Conservation (phyloP, 2,888 invertebrate genomes). For the Nomada lathburiana region DNA sequence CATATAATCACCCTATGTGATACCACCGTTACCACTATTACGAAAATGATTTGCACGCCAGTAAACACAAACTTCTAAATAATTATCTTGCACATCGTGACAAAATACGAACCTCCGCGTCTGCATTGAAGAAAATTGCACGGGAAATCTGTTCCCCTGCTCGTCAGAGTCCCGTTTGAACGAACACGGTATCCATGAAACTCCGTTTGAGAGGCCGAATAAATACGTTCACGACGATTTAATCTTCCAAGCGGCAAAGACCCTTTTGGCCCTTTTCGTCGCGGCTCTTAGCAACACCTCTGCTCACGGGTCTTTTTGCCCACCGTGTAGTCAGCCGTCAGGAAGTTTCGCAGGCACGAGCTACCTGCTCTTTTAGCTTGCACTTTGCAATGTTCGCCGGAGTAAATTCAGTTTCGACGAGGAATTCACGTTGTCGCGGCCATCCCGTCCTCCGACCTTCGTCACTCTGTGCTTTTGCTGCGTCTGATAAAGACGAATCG, state of each 20-base stretch:
- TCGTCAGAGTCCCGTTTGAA: slow-evolving; percentile 31
- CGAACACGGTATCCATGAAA: slow-evolving; percentile 41
- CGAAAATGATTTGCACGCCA: no score
- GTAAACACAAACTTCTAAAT: no score
- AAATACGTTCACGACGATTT: slow-evolving; percentile 63
- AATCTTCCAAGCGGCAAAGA: slow-evolving; percentile 50
- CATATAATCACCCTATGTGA: no score
- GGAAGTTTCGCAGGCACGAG: slow-evolving; percentile 71
- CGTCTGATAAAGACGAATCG: slow-evolving; percentile 59
- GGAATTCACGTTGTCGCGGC: slow-evolving; percentile 63
- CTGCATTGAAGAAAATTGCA: background rate
- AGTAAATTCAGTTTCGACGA: slow-evolving; percentile 75
- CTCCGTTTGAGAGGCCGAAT: slow-evolving; percentile 50
- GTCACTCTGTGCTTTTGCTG: slow-evolving; percentile 41
- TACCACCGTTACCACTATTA: no score
- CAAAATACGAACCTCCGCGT: no score
- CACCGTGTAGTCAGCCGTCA: slow-evolving; percentile 1
- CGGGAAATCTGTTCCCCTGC: slow-evolving; percentile 12
- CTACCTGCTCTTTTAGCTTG: slow-evolving; percentile 77
- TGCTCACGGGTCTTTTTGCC: slow-evolving; percentile 13
- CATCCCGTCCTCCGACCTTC: slow-evolving; percentile 37
- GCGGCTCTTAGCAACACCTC: slow-evolving; percentile 24
- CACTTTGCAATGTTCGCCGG: slow-evolving; percentile 72
- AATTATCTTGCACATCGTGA: no score
- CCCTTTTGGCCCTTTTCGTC: slow-evolving; percentile 20